A percentile compares a stretch with the other conserved stretches of the same genome.
These are phyloP conservation scores for Phrynocephalus versicolor DNA, from an alignment of 2,113 vertebrate species.

Conservation along the genomic window DNA sequence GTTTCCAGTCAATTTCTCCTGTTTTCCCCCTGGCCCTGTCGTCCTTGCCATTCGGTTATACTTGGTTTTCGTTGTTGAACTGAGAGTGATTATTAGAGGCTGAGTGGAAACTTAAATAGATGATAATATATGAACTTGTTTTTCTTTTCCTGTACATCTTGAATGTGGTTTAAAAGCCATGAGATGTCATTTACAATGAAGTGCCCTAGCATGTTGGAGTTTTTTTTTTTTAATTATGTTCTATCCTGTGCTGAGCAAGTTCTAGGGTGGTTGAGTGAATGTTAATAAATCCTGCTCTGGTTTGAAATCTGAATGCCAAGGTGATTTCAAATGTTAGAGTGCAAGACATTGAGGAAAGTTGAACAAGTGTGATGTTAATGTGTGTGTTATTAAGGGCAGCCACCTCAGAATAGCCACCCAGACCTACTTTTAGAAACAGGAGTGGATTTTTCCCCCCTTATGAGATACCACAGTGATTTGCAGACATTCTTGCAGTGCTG, in stretches of 20 bases:
- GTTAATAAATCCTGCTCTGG: constrained; percentile 13
- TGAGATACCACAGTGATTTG: background rate
- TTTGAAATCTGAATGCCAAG: constrained; percentile 5
- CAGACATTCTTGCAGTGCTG: background rate
- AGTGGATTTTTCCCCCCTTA: background rate
- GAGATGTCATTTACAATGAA: background rate
- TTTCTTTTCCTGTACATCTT: constrained; percentile 9
- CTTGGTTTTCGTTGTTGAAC: constrained; percentile 23
- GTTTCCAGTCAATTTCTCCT: constrained; percentile 2
- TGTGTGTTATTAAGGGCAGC: background rate
- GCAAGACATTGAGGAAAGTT: background rate
- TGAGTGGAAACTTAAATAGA: constrained; percentile 31
- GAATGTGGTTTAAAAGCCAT: constrained; percentile 14
- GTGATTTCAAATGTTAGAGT: background rate
- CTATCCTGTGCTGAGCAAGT: background rate
- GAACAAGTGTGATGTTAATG: background rate
- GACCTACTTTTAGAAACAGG: background rate
- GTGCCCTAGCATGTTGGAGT: background rate
- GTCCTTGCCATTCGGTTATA: background rate
- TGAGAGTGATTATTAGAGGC: background rate
- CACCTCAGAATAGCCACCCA: background rate
- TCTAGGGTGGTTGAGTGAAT: constrained; percentile 1
- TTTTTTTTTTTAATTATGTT: constrained; percentile 19
- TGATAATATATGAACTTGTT: constrained; percentile 9
- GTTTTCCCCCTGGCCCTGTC: background rate